phyloP scores from a whole-genome alignment of 1,140 invertebrate genomes.

The Zeugodacus cucurbitae region DNA sequence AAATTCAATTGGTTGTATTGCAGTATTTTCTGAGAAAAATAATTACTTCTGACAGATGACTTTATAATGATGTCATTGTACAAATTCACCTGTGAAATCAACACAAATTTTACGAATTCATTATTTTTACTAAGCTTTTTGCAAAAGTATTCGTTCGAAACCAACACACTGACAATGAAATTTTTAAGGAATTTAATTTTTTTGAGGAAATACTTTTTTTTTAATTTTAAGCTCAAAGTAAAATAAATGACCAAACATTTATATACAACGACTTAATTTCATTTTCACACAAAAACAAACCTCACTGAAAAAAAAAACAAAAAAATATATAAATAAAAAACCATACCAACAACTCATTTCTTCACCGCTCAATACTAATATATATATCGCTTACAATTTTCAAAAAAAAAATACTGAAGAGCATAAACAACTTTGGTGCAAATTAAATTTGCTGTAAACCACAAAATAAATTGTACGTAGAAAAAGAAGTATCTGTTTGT shows the following conservation, averaged over 20 bases:
- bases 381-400: background rate
- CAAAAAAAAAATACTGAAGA: background rate
- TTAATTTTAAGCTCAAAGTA: background rate
- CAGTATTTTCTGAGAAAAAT: background rate
- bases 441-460: slow-evolving; percentile 9
- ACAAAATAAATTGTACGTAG: background rate
- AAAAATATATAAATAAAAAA: too few relatives aligned
- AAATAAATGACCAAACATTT: background rate
- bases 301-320: background rate
- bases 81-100: too few relatives aligned
- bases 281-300: background rate
- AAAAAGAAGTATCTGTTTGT: background rate
- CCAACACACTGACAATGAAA: background rate
- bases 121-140: too few relatives aligned
- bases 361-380: background rate
- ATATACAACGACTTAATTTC: background rate
- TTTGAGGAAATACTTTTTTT: background rate
- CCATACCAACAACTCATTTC: background rate
- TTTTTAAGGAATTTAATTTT: background rate
- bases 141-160: too few relatives aligned
- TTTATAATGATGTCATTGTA: background rate
- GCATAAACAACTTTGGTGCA: background rate
- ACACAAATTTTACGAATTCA: too few relatives aligned
- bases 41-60: background rate
- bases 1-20: too few relatives aligned